A percentile compares a stretch with the other conserved stretches of the same genome.
phyloP scores from a whole-genome alignment of 2,113 vertebrate species.

The Prolemur simus region DNA sequence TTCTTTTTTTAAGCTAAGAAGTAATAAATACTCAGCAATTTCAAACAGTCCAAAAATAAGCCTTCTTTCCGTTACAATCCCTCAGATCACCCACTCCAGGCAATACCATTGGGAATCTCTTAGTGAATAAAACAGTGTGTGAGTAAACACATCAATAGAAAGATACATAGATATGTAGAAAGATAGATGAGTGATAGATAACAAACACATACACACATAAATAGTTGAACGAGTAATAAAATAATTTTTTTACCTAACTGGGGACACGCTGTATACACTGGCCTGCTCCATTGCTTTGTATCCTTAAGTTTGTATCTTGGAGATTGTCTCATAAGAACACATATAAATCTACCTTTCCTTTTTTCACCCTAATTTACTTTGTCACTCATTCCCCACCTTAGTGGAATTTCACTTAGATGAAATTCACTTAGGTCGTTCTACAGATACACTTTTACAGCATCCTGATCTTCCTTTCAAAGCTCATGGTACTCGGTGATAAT shows the following conservation, averaged over 20 bases:
- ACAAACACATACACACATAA: neutral
- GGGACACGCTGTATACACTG: neutral
- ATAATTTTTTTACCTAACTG: neutral
- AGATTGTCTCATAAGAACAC: conserved; percentile 4
- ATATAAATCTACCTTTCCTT: neutral
- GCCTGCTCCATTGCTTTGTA: neutral
- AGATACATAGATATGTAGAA: neutral
- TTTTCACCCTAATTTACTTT: neutral
- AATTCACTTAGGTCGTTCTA: neutral
- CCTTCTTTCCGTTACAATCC: neutral
- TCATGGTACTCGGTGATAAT: neutral
- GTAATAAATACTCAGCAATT: conserved; percentile 21
- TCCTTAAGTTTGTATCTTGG: neutral
- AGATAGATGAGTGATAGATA: neutral
- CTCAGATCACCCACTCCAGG: neutral
- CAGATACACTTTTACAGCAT: neutral
- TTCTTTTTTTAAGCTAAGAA: conserved; percentile 29
- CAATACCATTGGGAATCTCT: neutral
- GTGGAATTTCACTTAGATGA: neutral
- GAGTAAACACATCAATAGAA: neutral
- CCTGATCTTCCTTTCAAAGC: neutral
- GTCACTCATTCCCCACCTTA: neutral
- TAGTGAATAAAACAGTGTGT: conserved; percentile 3
- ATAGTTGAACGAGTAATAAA: neutral
- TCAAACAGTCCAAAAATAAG: conserved; percentile 10